phyloP scores from a whole-genome alignment of 23 tunicate species.

The Trididemnum nubilum region DNA sequence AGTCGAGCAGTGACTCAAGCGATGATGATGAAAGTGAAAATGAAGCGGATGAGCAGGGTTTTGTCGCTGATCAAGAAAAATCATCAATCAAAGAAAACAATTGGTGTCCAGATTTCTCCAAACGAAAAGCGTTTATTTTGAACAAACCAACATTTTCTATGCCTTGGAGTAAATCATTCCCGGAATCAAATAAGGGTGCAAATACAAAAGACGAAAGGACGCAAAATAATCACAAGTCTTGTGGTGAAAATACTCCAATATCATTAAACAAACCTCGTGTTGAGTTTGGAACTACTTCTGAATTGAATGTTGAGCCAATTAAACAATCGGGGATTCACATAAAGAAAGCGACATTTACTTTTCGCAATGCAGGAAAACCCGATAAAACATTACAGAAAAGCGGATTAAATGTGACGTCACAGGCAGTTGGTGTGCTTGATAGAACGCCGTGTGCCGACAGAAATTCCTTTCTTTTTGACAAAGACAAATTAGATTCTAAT shows the following conservation, averaged over 20 bases:
- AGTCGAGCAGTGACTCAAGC: background rate
- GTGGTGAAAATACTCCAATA: background rate
- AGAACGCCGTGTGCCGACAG: conserved; percentile 17
- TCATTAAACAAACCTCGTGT: background rate
- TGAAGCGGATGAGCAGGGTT: background rate
- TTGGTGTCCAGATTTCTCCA: background rate
- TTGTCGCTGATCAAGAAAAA: background rate
- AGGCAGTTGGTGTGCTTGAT: conserved; percentile 8
- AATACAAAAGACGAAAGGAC: background rate
- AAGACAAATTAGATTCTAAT: background rate
- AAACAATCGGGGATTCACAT: conserved; percentile 38
- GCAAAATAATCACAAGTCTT: too few relatives aligned
- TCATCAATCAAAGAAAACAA: background rate
- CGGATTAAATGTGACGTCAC: conserved; percentile 32
- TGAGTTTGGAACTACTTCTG: background rate
- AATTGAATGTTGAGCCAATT: background rate
- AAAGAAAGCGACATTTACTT: conserved; percentile 58
- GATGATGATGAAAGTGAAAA: background rate
- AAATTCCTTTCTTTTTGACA: conserved; percentile 17
- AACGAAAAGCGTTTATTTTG: conserved; percentile 34
- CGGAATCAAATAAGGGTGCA: too few relatives aligned
- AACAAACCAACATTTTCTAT: conserved; percentile 47
- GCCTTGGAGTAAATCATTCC: conserved; percentile 15
- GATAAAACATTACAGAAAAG: background rate
- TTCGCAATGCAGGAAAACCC: conserved; percentile 13